Evolutionary conservation across 2,797 vertebrate species (phyloP), one percentile per base, ranked within the genome.

Genomic region (Meriones psammophilus): DNA sequence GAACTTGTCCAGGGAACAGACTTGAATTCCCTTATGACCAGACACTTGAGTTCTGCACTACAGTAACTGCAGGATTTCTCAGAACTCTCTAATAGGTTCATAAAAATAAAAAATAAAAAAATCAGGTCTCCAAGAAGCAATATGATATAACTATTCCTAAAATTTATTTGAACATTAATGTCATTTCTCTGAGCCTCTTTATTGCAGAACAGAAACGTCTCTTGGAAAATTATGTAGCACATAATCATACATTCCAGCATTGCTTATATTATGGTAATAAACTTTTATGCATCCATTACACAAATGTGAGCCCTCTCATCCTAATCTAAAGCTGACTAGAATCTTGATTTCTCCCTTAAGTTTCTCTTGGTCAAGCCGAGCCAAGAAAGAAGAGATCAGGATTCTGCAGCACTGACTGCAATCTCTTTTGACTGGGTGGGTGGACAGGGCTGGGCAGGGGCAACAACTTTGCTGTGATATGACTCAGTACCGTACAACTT

Each of bases 181-280:
- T 26, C 85, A 39, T 56, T 28, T 73, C 68, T 71, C 77, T 88
- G 85, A 81, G 56, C 8, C 79, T 60, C 69, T 68, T 92, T 60
- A 76, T n/a, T 87, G 4, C 18, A 80, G 56, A 64, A 87, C 64
- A 80, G 56, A 94, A 91, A 28, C 76, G 26, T 36, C 42, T 71
- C 36, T 83, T 83, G 84, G 78, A 76, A 95, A 76, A 95, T 68
- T 92, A 58, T 80, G 39, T 95, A 91, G 60, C 69, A 76, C 66
- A 88, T 88, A 36, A 66, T 76, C 39, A 76, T 10, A 15, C 73
- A 81, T 71, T 73, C 50, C 56, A 93, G 54, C 85, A 62, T 64
- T 88, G 24, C 42, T 81, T 36, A 24, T 64, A 64, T 79, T 30
- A 33, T 22, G 73, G 5, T 5, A 81, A 64, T n/a, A 73, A 58